A percentile compares a stretch with the other conserved stretches of the same genome.
Evolutionary conservation across 1,140 invertebrate species (phyloP).

Genomic region (Hyles euphorbiae): DNA sequence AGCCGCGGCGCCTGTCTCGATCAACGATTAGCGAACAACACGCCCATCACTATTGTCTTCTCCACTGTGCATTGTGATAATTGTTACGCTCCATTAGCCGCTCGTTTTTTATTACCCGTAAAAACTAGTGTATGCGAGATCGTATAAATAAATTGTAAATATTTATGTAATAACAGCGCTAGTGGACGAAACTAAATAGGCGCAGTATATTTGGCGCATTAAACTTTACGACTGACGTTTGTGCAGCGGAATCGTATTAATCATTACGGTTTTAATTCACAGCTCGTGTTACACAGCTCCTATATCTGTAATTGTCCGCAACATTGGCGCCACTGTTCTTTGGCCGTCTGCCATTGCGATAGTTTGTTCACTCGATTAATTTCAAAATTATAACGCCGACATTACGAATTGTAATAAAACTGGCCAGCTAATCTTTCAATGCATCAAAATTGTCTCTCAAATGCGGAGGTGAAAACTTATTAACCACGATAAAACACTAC

Average conservation of each 20-base stretch:
- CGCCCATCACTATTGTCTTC: slow-evolving; percentile 61
- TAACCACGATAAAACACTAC: slow-evolving; percentile 7
- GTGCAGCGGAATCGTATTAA: slow-evolving; percentile 41
- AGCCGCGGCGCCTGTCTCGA: slow-evolving; percentile 39
- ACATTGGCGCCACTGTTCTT: slow-evolving; percentile 51
- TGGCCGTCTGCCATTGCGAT: slow-evolving; percentile 56
- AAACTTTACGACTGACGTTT: slow-evolving; percentile 18
- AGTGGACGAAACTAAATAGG: not conserved
- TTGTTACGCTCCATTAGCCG: slow-evolving; percentile 28
- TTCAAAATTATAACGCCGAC: slow-evolving; percentile 33
- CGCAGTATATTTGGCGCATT: slow-evolving; percentile 5
- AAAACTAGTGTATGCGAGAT: not conserved
- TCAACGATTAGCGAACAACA: slow-evolving; percentile 29
- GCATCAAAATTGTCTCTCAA: slow-evolving; percentile 21
- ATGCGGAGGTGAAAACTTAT: slow-evolving; percentile 19
- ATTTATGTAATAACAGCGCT: not conserved
- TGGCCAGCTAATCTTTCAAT: slow-evolving; percentile 22
- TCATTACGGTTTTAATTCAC: slow-evolving; percentile 50
- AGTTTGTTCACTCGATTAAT: slow-evolving; percentile 33
- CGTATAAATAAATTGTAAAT: too few relatives aligned
- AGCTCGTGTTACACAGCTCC: slow-evolving; percentile 43
- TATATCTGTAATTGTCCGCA: slow-evolving; percentile 49
- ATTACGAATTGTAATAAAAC: slow-evolving; percentile 33
- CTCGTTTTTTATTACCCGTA: not conserved
- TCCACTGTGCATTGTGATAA: slow-evolving; percentile 35